These are phyloP conservation scores for Prochilodus magdalenae DNA, from an alignment of 2,113 vertebrate genomes.

Conservation along the genomic window DNA sequence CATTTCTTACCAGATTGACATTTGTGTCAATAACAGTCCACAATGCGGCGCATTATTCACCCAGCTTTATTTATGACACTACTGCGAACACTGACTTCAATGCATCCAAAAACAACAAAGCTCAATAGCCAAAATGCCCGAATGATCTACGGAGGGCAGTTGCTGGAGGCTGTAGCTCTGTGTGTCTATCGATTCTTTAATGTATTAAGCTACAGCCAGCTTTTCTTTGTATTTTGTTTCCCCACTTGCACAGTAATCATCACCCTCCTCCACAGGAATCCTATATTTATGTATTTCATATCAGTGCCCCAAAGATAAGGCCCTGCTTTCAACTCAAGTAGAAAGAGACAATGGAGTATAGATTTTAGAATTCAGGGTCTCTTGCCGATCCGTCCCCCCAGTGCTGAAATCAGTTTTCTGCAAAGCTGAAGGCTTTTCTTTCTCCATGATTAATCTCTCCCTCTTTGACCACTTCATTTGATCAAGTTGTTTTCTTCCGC, in stretches of 20 bases:
- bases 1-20: neutral
- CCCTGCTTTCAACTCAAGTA: slow-evolving; percentile 40
- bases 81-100: slow-evolving; percentile 19
- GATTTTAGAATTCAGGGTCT: slow-evolving; percentile 51
- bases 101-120: slow-evolving; percentile 35
- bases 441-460: neutral
- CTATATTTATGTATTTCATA: slow-evolving; percentile 24
- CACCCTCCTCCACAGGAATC: neutral
- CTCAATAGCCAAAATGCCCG: slow-evolving; percentile 17
- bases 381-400: slow-evolving; percentile 22
- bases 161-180: slow-evolving; percentile 7
- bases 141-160: slow-evolving; percentile 29
- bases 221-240: slow-evolving; percentile 33
- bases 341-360: slow-evolving; percentile 43
- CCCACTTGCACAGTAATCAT: slow-evolving; percentile 29
- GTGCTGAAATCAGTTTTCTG: slow-evolving; percentile 25
- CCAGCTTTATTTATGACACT: slow-evolving; percentile 31
- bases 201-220: slow-evolving; percentile 30
- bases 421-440: slow-evolving; percentile 4
- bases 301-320: slow-evolving; percentile 28
- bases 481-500: neutral
- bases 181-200: slow-evolving; percentile 41
- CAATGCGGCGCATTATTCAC: slow-evolving; percentile 2
- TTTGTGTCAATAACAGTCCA: slow-evolving; percentile 12
- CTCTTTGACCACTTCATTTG: slow-evolving; percentile 1